Evolutionary conservation across 2,113 vertebrate genomes (phyloP).

Genomic region (Tragelaphus imberbis): DNA sequence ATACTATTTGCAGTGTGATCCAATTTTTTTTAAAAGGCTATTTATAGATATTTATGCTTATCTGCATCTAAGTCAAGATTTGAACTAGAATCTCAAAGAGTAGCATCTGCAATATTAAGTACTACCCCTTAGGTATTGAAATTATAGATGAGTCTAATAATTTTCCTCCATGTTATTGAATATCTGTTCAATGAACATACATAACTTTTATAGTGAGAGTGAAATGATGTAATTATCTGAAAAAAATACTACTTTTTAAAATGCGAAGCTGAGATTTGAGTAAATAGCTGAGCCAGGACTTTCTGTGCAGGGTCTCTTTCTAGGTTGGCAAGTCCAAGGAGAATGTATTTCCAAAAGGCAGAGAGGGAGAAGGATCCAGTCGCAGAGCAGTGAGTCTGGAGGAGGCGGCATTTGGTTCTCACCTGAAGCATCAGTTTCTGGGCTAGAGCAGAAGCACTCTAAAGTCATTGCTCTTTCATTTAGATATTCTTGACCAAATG

Average conservation of each 20-base stretch:
- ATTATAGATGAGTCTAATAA: background rate
- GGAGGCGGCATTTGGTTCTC: background rate
- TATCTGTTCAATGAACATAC: background rate
- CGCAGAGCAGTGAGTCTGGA: accelerated
- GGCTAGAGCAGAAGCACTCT: background rate
- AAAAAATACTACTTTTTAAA: background rate
- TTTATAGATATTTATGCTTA: background rate
- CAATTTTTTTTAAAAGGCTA: background rate
- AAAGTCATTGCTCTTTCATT: background rate
- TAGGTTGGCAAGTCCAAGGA: background rate
- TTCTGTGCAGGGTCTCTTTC: background rate
- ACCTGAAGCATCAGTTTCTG: no score
- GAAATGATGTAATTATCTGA: background rate
- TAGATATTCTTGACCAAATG: background rate
- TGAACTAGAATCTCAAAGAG: background rate
- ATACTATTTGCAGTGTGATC: background rate
- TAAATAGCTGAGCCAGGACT: background rate
- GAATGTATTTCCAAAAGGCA: background rate
- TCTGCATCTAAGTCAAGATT: background rate
- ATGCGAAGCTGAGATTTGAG: background rate
- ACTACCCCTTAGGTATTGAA: background rate
- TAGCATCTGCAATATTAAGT: background rate
- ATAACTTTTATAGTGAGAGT: background rate
- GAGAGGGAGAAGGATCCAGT: background rate
- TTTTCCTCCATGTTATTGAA: background rate